Base-by-base conservation (phyloP, 2,113 vertebrate species). In the Burhinus bistriatus region DNA sequence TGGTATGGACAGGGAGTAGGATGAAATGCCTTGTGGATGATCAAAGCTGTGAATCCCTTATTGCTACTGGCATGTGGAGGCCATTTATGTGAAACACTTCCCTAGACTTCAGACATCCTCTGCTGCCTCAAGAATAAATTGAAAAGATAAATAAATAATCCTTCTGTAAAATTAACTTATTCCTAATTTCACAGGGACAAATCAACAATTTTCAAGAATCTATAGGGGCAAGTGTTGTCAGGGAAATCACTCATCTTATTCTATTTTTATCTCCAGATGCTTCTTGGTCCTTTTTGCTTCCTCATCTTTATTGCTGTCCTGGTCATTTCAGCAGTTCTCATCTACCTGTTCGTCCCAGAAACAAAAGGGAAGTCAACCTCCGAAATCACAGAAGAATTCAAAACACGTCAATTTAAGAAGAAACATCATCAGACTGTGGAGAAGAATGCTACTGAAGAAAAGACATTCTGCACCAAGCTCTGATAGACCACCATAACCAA, bases 351-450 rank as follows among this genome's bases (percentile, higher is more conserved):
- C 21, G 68, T 99, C 49, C 99, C 99, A 5, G 98, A 99, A 95
- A 99, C 98, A 76, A 98, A 97, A 93, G 98, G 98, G 61, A 97
- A 82, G 55, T 98, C 98, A 4, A 82, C 62, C 16, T 77, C 97
- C 45, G 98, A 99, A 97, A 98, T 99, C n/a, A 96, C 97, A 34
- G 98, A 91, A 17, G 98, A 98, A 83, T 99, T 99, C 96, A 95
- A 93, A 90, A 97, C 89, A 83, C 9, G 52, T 5, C 96, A 80
- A 23, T 98, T 97, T 83, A 85, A 76, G 95, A 96, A 97, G 80
- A 95, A 98, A 45, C 12, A 0, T 18, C 66, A 44, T 52, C 69
- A 77, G 52, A 25, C 12, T 30, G 45, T 44, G 23, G 66, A 82
- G 61, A 89, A 29, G 15, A 45, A 54, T 23, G n/a, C 26, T 78